Base-by-base conservation (phyloP, 2,888 invertebrate genomes). In the Acanthosepion pharaonis region DNA sequence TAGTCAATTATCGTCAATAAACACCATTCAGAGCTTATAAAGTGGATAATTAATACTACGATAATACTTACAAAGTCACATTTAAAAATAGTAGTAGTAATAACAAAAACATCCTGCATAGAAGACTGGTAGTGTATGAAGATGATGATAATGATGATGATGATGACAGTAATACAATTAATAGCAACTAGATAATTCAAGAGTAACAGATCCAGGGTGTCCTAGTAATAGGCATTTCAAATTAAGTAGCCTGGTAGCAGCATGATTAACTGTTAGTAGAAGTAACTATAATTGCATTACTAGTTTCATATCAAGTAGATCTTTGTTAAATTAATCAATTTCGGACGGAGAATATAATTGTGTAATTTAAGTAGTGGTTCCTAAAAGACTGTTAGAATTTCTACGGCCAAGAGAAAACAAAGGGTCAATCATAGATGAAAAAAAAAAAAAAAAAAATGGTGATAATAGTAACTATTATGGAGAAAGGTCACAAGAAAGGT, bases 311-410 rank as follows among this genome's bases (percentile, higher is more conserved):
- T 59, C 1, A 59, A 59, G 23, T 59, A 59, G 59, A 59, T 59
- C 23, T 59, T n/a, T 78, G 78, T 78, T 78, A 78, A 78, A 78
- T n/a, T 33, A n/a, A 78, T 33, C n/a, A 78, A 33, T 78, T 8
- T 78, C 78, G 78, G 78, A 78, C 78, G 78, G 78, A 78, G 78
- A 78, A 78, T 78, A n/a, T 78, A 78, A 33, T 33, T 78, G n/a
- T n/a, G 78, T 78, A 33, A 33, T 78, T 78, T 78, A 78, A 78
- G 59, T 23, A 78, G 78, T 11, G 33, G 78, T 78, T 78, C 15
- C 78, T 78, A 78, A 78, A 78, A n/a, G 33, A n/a, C n/a, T 78
- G 78, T 78, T 33, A n/a, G n/a, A 20, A n/a, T 78, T 78, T n/a
- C n/a, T 78, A 78, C 0, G 11, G n/a, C 9, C 78, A 78, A n/a